Base-by-base conservation (phyloP, 2,797 vertebrate species). In the Hydrophis major region DNA sequence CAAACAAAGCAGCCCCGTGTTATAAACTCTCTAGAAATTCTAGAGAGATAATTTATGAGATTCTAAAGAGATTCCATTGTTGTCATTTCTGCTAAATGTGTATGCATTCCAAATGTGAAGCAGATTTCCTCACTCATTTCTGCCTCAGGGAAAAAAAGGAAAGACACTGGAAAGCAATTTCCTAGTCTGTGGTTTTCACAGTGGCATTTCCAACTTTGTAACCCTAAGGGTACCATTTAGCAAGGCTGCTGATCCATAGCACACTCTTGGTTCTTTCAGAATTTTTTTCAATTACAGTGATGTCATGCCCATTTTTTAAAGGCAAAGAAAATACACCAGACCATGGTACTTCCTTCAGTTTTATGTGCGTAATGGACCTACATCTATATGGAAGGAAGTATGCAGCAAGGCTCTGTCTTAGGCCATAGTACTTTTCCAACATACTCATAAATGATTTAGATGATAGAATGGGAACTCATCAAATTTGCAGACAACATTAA, bases 341-440 rank as follows among this genome's bases (percentile, higher is more conserved):
- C 22, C 28, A 1, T 0, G 2, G 0, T 0, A 0, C 22, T 50
- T 20, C 53, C 86, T 22, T 63, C 18, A 83, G 55, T 69, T 92
- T 93, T 18, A 0, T 0, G 25, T 78, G 3, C 55, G 53, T 42
- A 0, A 37, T 86, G 91, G 90, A 37, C n/a, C 16, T 74, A 74
- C 6, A 74, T 74, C 69, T 37, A 37, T 32, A 18, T 74, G 69
- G 16, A 74, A 74, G 66, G n/a, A 74, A 74, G 2, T 3, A 32
- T 37, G 14, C 1, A 74, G n/a, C n/a, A 37, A 74, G 1, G 32
- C 32, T 69, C 63, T 69, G n/a, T 32, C n/a, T 32, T 18, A 32
- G n/a, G 14, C 66, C 66, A 69, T 69, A 6, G 11, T 66, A 28
- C 25, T 63, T 27, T 66, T 66, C 11, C 11, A n/a, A 66, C 28